A percentile compares a stretch with the other conserved stretches of the same genome.
These are phyloP conservation scores for Anneissia japonica DNA, from an alignment of 35 echinoderm and acorn worm species.

Conservation along the genomic window DNA sequence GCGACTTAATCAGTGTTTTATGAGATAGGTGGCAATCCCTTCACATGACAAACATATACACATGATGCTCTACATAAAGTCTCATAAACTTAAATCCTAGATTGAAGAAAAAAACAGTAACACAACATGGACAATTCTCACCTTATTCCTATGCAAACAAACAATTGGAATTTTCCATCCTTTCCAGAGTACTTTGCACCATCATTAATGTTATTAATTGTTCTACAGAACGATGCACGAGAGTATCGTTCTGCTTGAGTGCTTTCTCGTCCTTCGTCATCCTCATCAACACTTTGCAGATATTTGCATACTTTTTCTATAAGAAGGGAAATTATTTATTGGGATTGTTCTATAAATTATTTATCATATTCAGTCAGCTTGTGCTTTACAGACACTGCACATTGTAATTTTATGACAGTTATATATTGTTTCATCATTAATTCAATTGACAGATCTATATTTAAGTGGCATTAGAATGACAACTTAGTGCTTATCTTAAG, in stretches of 20 bases:
- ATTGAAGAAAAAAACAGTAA: neutral
- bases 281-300: constrained; percentile 72
- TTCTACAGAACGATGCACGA: constrained; percentile 69
- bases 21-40: neutral
- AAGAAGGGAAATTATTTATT: neutral
- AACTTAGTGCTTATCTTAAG: too few species aligned
- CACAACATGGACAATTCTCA: neutral
- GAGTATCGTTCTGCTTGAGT: constrained; percentile 79
- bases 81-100: neutral
- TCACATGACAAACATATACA: neutral
- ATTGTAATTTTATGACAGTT: too few species aligned
- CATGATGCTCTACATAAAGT: too few species aligned
- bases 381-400: too few species aligned
- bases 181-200: constrained; percentile 68
- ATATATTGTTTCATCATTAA: too few species aligned
- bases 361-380: too few species aligned
- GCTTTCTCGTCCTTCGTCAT: constrained; percentile 77
- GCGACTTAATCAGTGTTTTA: neutral
- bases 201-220: constrained; percentile 70
- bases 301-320: constrained; percentile 90
- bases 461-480: too few species aligned
- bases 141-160: constrained; percentile 94
- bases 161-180: constrained; percentile 95
- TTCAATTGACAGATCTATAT: too few species aligned
- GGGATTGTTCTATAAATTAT: too few species aligned